Conservation (phyloP, 1,140 invertebrate species). For the Akabosia matsudoensis region DNA sequence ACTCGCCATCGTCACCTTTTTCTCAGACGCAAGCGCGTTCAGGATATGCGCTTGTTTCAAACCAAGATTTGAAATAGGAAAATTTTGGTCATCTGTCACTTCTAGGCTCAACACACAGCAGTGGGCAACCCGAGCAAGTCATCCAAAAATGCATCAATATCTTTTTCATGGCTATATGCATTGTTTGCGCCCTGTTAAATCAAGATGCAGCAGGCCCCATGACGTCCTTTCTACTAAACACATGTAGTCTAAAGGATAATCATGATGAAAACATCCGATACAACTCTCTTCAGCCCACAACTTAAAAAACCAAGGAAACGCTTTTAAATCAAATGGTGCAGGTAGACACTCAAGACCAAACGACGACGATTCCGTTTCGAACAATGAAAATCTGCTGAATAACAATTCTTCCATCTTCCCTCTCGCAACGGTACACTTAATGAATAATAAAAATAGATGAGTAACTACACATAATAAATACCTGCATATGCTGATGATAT, state of each 20-base stretch:
- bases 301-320: too few relatives aligned
- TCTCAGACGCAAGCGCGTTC: too few relatives aligned
- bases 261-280: neutral
- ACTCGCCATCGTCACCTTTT: too few relatives aligned
- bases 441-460: neutral
- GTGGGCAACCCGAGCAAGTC: neutral
- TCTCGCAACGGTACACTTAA: neutral
- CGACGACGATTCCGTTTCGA: neutral
- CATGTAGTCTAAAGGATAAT: neutral
- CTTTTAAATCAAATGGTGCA: neutral
- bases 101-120: neutral
- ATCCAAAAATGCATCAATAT: neutral
- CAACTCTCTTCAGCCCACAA: too few relatives aligned
- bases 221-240: neutral
- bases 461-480: too few relatives aligned
- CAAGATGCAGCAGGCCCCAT: conserved; percentile 1
- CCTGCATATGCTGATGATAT: too few relatives aligned
- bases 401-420: neutral
- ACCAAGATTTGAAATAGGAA: neutral
- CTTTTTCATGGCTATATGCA: too few relatives aligned
- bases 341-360: neutral
- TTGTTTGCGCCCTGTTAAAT: neutral
- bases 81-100: neutral
- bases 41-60: too few relatives aligned
- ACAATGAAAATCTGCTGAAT: conserved; percentile 14